Conservation (phyloP, 2,888 invertebrate genomes). For the Tetanocera ferruginea region DNA sequence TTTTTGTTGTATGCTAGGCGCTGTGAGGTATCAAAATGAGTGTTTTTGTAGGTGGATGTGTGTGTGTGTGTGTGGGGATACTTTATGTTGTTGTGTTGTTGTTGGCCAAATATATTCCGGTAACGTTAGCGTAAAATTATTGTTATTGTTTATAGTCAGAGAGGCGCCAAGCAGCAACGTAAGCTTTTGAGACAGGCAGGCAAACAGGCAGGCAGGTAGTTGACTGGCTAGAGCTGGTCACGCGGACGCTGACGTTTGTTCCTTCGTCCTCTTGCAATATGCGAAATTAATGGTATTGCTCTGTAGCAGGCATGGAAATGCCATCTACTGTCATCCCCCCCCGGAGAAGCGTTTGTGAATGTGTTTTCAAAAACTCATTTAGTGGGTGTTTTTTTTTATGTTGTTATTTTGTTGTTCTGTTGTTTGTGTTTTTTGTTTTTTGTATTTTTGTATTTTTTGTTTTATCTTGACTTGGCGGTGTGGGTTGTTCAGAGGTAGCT, state of each 20-base stretch:
- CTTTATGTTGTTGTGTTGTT: neutral
- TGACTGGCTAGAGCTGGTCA: neutral
- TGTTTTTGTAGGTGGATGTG: neutral
- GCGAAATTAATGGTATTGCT: neutral
- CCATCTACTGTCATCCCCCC: neutral
- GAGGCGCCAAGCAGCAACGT: constrained; percentile 48
- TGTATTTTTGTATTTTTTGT: neutral
- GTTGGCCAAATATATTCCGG: constrained; percentile 11
- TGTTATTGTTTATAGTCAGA: constrained; percentile 63
- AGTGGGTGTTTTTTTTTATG: neutral
- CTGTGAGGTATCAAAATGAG: neutral
- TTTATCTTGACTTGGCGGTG: neutral
- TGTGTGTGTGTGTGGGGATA: neutral
- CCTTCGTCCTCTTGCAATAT: neutral
- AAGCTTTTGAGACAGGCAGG: neutral
- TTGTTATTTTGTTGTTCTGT: neutral
- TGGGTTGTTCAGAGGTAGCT: neutral
- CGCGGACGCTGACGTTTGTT: neutral
- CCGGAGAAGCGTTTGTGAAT: constrained; percentile 12
- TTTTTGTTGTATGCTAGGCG: neutral
- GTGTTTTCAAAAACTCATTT: constrained; percentile 30
- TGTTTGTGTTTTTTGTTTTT: neutral
- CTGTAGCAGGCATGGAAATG: neutral
- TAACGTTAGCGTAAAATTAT: constrained; percentile 56
- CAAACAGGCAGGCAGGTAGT: too few species aligned